Evolutionary conservation across 2,797 vertebrate genomes (phyloP), one percentile per base, ranked within the genome.

Genomic region (Eupleurogrammus muticus): DNA sequence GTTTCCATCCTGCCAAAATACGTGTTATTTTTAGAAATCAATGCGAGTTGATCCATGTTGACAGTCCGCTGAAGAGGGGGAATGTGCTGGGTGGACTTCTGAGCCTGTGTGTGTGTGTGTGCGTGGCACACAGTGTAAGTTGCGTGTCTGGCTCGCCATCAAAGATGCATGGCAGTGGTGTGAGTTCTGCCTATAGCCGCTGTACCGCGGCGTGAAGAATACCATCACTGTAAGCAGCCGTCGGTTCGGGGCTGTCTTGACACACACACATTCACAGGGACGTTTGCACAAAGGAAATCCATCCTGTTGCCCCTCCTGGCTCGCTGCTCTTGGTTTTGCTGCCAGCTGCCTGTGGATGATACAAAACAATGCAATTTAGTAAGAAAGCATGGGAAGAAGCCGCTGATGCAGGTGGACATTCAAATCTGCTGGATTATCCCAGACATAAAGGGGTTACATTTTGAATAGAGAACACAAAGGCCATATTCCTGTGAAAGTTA

Each of bases 1-100:
- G 34, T 61, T 64, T 58, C 64, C 58, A 35, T 71, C 58, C 69
- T 68, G 67, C 60, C 74, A 61, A 68, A 61, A 6, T 28, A 14
- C 54, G 44, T 57, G 48, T 73, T 89, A 87, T 89, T 90, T 89
- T 84, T 84, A 84, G 85, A 34, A 88, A 68, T 87, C 84, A 72
- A 59, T 60, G 80, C 63, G 71, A 83, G 78, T 64, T 80, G 87
- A 91, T 84, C 77, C 42, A 54, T 73, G 79, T 57, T 83, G 81
- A 81, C 85, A 72, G 75, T 48, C 38, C 13, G 53, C 67, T 69
- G 76, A 70, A 1, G 79, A 72, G 55, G 54, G 57, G 69, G 35
- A 69, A 56, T 11, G 34, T 53, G 49, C 21, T 47, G 36, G 46
- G 44, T 54, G 56, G 24, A 59, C 58, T 63, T 75, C n/a, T 66